A percentile compares a stretch with the other conserved stretches of the same genome.
Conservation (phyloP, 1,140 invertebrate species). For the Ectropis grisescens region DNA sequence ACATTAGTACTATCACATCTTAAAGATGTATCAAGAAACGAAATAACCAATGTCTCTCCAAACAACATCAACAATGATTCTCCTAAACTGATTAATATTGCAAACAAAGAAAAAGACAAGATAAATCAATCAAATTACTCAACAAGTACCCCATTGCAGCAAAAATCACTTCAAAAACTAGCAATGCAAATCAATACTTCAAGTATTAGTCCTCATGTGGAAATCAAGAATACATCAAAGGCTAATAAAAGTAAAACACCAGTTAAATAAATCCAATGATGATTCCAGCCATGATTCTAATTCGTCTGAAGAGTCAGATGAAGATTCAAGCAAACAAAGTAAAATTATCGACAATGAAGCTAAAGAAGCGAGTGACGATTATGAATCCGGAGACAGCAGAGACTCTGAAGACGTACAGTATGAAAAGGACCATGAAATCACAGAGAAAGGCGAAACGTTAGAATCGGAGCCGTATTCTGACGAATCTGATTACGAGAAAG, state of each 20-base stretch:
- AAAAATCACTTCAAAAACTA: conserved; percentile 32
- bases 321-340: conserved; percentile 15
- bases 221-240: conserved; percentile 3
- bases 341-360: conserved; percentile 43
- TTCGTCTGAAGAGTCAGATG: conserved; percentile 6
- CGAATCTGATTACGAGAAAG: conserved; percentile 58
- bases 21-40: conserved; percentile 30
- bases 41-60: conserved; percentile 20
- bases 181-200: conserved; percentile 34
- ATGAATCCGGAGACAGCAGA: conserved; percentile 57
- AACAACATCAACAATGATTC: too few species aligned
- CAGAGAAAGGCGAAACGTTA: conserved; percentile 51
- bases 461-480: conserved; percentile 43
- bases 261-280: too few species aligned
- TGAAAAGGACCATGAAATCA: conserved; percentile 42
- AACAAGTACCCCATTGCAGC: conserved; percentile 50
- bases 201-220: conserved; percentile 20
- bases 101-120: conserved; percentile 28
- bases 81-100: conserved; percentile 13
- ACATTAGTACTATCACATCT: conserved; percentile 44
- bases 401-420: conserved; percentile 43
- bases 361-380: conserved; percentile 44
- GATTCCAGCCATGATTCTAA: background rate
- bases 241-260: too few species aligned
- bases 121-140: conserved; percentile 38